Conservation (phyloP, 2,797 vertebrate genomes). For the Semotilus atromaculatus region DNA sequence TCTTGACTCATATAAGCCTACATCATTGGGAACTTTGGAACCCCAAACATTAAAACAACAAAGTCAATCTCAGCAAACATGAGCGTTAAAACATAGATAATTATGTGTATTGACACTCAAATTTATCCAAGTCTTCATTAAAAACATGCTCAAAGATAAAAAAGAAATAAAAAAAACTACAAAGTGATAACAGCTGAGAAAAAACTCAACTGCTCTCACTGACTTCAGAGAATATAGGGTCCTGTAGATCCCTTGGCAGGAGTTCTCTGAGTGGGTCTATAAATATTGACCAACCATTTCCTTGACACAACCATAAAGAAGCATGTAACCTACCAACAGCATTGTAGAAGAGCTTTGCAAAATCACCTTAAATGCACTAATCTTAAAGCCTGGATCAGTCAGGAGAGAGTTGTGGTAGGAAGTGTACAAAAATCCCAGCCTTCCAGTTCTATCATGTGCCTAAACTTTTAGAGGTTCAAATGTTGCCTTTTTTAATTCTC, state of each 20-base stretch:
- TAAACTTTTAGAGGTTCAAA: not conserved
- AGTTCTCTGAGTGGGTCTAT: slow-evolving; percentile 77
- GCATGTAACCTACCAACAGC: slow-evolving; percentile 77
- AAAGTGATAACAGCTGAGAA: slow-evolving; percentile 1
- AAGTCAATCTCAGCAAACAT: not conserved
- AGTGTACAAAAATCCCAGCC: not conserved
- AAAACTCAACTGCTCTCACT: slow-evolving; percentile 66
- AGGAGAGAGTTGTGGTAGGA: not conserved
- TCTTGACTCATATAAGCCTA: not conserved
- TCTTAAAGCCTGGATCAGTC: not conserved
- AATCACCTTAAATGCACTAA: slow-evolving; percentile 67
- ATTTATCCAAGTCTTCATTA: not conserved
- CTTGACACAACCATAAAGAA: slow-evolving; percentile 78
- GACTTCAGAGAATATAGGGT: slow-evolving; percentile 72
- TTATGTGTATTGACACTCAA: not conserved
- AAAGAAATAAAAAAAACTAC: not conserved
- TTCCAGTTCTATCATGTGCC: not conserved
- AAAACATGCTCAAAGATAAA: not conserved
- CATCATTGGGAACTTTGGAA: not conserved
- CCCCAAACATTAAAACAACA: not conserved
- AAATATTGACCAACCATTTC: slow-evolving; percentile 82
- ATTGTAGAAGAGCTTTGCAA: slow-evolving; percentile 74
- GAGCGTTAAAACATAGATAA: not conserved
- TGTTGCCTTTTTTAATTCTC: not conserved
- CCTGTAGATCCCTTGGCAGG: slow-evolving; percentile 74